A percentile compares a stretch with the other conserved stretches of the same genome.
These are phyloP conservation scores for Drosophila kanapiae DNA, from an alignment of 1,140 invertebrate species.

Conservation along the genomic window DNA sequence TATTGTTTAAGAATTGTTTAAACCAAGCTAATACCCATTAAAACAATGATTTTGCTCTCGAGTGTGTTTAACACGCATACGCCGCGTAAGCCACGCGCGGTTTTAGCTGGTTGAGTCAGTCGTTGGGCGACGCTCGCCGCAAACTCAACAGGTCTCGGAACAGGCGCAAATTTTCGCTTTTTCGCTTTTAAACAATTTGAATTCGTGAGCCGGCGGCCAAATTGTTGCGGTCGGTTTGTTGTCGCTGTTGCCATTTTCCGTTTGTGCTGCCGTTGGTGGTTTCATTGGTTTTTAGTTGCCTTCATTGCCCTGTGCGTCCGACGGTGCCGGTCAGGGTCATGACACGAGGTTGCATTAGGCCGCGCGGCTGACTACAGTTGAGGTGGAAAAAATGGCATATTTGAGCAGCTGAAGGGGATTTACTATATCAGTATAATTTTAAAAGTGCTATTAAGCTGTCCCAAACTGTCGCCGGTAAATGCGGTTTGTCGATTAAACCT, in stretches of 20 bases:
- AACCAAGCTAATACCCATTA: constrained; percentile 11
- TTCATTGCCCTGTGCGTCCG: background rate
- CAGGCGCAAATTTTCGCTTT: constrained; percentile 15
- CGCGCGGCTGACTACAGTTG: background rate
- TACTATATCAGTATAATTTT: background rate
- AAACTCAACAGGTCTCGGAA: constrained; percentile 59
- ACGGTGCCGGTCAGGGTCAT: constrained; percentile 36
- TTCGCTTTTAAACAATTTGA: constrained; percentile 15
- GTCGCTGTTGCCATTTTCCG: constrained; percentile 21
- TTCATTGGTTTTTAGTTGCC: constrained; percentile 24
- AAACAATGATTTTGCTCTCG: constrained; percentile 30
- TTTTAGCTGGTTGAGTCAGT: constrained; percentile 37
- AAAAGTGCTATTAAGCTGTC: background rate
- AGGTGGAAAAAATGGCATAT: background rate
- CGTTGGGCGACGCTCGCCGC: constrained; percentile 56
- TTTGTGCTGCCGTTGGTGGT: constrained; percentile 32
- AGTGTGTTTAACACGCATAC: constrained; percentile 68
- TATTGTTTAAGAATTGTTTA: background rate
- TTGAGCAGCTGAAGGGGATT: background rate
- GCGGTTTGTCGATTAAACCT: constrained; percentile 28
- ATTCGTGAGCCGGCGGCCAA: constrained; percentile 32
- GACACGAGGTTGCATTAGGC: constrained; percentile 29
- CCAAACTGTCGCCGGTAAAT: constrained; percentile 12
- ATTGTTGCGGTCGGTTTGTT: constrained; percentile 52
- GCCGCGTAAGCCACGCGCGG: constrained; percentile 33